A percentile compares a stretch with the other conserved stretches of the same genome.
Evolutionary conservation across 2,888 invertebrate species (phyloP).

Genomic region (Laothoe populi): DNA sequence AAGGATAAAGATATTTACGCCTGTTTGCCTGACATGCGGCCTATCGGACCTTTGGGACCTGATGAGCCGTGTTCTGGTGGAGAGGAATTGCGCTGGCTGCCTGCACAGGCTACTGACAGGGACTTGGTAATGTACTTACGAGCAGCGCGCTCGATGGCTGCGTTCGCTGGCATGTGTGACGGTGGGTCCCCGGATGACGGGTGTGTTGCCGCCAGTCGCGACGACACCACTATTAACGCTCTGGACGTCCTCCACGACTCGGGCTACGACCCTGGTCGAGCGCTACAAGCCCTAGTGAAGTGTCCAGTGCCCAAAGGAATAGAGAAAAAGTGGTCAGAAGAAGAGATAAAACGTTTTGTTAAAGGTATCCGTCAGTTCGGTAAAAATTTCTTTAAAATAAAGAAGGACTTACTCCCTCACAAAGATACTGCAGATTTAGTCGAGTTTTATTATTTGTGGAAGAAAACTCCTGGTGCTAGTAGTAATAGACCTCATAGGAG

Average conservation of each 20-base stretch:
- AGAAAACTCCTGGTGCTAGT: conserved; percentile 99
- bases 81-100: conserved; percentile 97
- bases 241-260: conserved; percentile 98
- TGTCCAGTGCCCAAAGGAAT: conserved; percentile 98
- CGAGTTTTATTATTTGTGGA: conserved; percentile 99
- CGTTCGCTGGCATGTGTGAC: conserved; percentile 99
- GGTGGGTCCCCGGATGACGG: conserved; percentile 98
- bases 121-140: conserved; percentile 98
- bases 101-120: conserved; percentile 95
- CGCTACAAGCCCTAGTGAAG: conserved; percentile 97
- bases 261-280: conserved; percentile 98
- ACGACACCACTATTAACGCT: conserved; percentile 99
- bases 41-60: conserved; percentile 75
- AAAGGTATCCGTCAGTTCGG: conserved; percentile 99
- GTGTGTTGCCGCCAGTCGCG: conserved; percentile 97
- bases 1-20: conserved; percentile 83
- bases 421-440: conserved; percentile 99
- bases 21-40: conserved; percentile 84
- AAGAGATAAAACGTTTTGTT: conserved; percentile 98
- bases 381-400: conserved; percentile 99
- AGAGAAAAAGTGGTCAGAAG: conserved; percentile 99
- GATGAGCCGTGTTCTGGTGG: conserved; percentile 83
- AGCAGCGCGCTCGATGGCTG: conserved; percentile 98
- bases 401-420: conserved; percentile 97
- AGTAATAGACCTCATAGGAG: conserved; percentile 97